These are phyloP conservation scores for Tholera decimalis DNA, from an alignment of 2,888 invertebrate genomes.

Conservation along the genomic window DNA sequence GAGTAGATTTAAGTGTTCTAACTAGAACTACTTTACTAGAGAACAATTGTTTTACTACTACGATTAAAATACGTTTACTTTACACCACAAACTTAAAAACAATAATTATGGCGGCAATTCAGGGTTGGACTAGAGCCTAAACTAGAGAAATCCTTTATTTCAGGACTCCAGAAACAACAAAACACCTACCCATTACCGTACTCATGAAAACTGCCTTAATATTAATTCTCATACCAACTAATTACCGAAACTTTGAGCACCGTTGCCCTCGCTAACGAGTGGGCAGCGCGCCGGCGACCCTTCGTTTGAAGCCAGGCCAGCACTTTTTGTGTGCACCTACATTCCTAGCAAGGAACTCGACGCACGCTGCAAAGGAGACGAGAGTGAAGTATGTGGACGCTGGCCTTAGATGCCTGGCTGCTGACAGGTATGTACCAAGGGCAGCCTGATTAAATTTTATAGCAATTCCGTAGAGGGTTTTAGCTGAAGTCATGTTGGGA, in stretches of 20 bases:
- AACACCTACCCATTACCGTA: no score
- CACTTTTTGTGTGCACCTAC: constrained; percentile 87
- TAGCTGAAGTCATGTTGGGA: no score
- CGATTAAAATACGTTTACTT: no score
- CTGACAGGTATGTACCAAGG: constrained; percentile 38
- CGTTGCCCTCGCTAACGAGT: constrained; percentile 78
- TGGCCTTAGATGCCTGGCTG: constrained; percentile 53
- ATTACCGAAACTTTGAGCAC: constrained; percentile 72
- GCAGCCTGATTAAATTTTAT: constrained; percentile 16
- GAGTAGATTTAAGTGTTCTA: no score
- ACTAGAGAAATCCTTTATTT: no score
- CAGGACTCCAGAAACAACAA: no score
- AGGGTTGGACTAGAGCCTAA: no score
- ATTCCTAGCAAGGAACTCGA: constrained; percentile 83
- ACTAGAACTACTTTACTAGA: no score
- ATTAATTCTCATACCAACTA: constrained; percentile 13
- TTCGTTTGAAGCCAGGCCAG: constrained; percentile 84
- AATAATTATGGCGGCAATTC: no score
- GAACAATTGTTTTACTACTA: no score
- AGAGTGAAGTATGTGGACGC: constrained; percentile 66
- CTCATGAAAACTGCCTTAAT: no score
- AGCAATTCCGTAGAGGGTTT: not conserved
- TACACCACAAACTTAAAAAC: no score
- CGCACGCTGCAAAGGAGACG: constrained; percentile 76
- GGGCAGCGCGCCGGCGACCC: constrained; percentile 80